Evolutionary conservation across 2,113 vertebrate species (phyloP).

Genomic region (Albula glossodonta): DNA sequence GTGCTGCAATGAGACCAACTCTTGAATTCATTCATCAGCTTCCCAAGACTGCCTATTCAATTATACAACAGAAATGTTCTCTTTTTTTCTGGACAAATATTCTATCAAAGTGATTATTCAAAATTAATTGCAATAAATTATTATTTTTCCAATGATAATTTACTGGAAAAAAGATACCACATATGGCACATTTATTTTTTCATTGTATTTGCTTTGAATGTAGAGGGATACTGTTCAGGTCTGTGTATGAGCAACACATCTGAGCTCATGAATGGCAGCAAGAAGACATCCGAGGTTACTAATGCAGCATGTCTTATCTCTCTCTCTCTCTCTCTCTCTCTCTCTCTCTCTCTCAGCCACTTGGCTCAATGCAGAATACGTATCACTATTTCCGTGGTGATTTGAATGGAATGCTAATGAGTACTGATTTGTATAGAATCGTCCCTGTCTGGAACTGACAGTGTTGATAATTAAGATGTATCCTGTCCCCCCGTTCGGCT

Average conservation of each 20-base stretch:
- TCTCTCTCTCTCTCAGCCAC: background rate
- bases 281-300: background rate
- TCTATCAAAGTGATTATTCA: no score
- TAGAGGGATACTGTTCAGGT: background rate
- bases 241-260: constrained; percentile 34
- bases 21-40: background rate
- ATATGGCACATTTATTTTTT: no score
- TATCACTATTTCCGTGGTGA: background rate
- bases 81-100: no score
- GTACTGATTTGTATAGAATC: constrained; percentile 17
- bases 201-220: background rate
- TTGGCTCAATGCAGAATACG: constrained; percentile 7
- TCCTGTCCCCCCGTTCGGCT: constrained; percentile 19
- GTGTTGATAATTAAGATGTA: constrained; percentile 50
- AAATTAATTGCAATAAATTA: no score
- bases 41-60: background rate
- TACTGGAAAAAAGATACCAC: no score
- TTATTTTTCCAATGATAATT: no score
- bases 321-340: background rate
- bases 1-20: background rate
- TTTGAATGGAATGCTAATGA: constrained; percentile 29
- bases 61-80: background rate
- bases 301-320: background rate
- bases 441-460: background rate
- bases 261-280: constrained; percentile 34